phyloP scores from a whole-genome alignment of 2,797 vertebrate species.

The Heterohyrax brucei region DNA sequence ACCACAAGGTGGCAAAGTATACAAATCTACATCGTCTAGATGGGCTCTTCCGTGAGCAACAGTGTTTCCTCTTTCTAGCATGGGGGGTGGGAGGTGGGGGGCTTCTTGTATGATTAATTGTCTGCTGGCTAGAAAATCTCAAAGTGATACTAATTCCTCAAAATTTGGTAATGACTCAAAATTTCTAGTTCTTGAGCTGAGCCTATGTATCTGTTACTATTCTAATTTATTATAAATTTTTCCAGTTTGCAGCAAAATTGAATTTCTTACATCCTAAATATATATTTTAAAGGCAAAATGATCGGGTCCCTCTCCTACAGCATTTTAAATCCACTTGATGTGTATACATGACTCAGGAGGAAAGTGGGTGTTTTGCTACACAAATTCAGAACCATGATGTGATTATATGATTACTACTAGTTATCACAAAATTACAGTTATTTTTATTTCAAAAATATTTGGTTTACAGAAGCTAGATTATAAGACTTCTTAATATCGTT shows the following conservation, averaged over 20 bases:
- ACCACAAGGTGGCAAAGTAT: constrained; percentile 90
- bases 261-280: constrained; percentile 73
- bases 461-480: constrained; percentile 62
- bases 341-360: constrained; percentile 63
- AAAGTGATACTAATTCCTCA: constrained; percentile 74
- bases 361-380: constrained; percentile 61
- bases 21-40: constrained; percentile 82
- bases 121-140: constrained; percentile 66
- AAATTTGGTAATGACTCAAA: constrained; percentile 75
- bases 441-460: constrained; percentile 76
- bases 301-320: constrained; percentile 44
- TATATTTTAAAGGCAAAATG: constrained; percentile 78
- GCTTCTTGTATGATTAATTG: constrained; percentile 23
- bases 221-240: constrained; percentile 76
- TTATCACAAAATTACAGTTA: constrained; percentile 79
- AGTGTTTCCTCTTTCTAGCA: not conserved
- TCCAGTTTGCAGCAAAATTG: constrained; percentile 66
- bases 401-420: constrained; percentile 80
- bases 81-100: not conserved
- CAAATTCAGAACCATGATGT: constrained; percentile 75
- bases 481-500: constrained; percentile 70
- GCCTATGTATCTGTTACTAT: constrained; percentile 47
- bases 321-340: constrained; percentile 66
- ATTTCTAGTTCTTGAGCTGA: constrained; percentile 72
- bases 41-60: constrained; percentile 42